Conservation (phyloP, 1,140 invertebrate species). For the Papilio helenus region DNA sequence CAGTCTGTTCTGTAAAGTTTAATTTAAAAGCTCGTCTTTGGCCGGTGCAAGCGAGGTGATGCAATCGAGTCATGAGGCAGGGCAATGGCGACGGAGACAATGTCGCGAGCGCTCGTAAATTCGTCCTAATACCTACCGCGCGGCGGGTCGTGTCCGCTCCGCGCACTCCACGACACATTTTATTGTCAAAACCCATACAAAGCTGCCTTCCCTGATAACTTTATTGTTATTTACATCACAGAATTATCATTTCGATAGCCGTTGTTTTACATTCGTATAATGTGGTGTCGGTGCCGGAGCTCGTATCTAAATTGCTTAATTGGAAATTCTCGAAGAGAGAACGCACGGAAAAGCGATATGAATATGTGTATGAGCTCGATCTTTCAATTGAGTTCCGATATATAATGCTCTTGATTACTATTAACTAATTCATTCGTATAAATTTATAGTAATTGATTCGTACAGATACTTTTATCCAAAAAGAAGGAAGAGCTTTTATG, state of each 20-base stretch:
- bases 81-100: constrained; percentile 44
- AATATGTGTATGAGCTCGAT: constrained; percentile 59
- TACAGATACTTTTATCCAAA: not conserved
- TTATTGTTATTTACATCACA: constrained; percentile 82
- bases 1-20: not conserved
- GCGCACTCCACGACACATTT: constrained; percentile 71
- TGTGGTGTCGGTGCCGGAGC: constrained; percentile 66
- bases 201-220: constrained; percentile 75
- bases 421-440: constrained; percentile 16
- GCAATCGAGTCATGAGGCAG: constrained; percentile 37
- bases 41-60: constrained; percentile 39
- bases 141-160: constrained; percentile 58
- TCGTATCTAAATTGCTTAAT: constrained; percentile 83
- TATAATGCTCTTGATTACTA: constrained; percentile 25
- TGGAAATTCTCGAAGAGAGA: constrained; percentile 73
- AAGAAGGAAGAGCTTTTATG: too few relatives aligned
- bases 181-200: constrained; percentile 80
- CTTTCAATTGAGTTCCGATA: constrained; percentile 59
- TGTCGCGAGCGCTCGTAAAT: constrained; percentile 65
- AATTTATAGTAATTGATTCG: not conserved
- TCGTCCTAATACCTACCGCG: constrained; percentile 69
- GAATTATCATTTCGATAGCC: constrained; percentile 78
- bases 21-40: constrained; percentile 9
- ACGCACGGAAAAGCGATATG: constrained; percentile 61
- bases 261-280: constrained; percentile 80